phyloP scores from a whole-genome alignment of 2,113 vertebrate species.

The Cebidichthys violaceus region DNA sequence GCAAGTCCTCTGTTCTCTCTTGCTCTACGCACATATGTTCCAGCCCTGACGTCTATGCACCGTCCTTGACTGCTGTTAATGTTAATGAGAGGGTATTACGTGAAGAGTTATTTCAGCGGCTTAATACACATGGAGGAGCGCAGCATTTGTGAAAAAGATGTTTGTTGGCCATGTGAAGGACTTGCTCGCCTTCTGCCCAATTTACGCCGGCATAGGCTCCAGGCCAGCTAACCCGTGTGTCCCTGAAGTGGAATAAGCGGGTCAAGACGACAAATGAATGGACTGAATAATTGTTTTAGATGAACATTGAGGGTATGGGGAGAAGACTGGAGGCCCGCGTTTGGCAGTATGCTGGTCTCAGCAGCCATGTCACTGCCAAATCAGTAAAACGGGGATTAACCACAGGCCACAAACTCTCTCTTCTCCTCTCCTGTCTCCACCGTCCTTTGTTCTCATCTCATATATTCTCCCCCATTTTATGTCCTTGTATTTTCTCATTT shows the following conservation, averaged over 20 bases:
- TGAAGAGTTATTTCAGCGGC: slow-evolving; percentile 57
- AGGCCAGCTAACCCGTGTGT: slow-evolving; percentile 32
- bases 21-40: slow-evolving; percentile 62
- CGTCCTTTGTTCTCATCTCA: slow-evolving; percentile 43
- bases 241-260: slow-evolving; percentile 65
- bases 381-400: slow-evolving; percentile 79
- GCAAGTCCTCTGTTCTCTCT: slow-evolving; percentile 61
- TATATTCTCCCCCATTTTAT: slow-evolving; percentile 40
- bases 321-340: slow-evolving; percentile 32
- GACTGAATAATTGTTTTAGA: slow-evolving; percentile 67
- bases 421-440: slow-evolving; percentile 26
- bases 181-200: slow-evolving; percentile 48
- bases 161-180: slow-evolving; percentile 60
- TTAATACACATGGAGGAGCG: slow-evolving; percentile 61
- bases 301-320: slow-evolving; percentile 51
- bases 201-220: slow-evolving; percentile 56
- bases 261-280: slow-evolving; percentile 63
- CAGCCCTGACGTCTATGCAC: slow-evolving; percentile 56
- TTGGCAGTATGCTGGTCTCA: slow-evolving; percentile 65
- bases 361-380: slow-evolving; percentile 75
- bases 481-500: slow-evolving; percentile 59
- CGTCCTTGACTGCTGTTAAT: slow-evolving; percentile 77
- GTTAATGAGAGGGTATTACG: slow-evolving; percentile 74
- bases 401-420: slow-evolving; percentile 51
- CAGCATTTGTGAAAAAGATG: slow-evolving; percentile 43